Evolutionary conservation across 2,888 invertebrate species (phyloP).

Genomic region (Villa cingulata): DNA sequence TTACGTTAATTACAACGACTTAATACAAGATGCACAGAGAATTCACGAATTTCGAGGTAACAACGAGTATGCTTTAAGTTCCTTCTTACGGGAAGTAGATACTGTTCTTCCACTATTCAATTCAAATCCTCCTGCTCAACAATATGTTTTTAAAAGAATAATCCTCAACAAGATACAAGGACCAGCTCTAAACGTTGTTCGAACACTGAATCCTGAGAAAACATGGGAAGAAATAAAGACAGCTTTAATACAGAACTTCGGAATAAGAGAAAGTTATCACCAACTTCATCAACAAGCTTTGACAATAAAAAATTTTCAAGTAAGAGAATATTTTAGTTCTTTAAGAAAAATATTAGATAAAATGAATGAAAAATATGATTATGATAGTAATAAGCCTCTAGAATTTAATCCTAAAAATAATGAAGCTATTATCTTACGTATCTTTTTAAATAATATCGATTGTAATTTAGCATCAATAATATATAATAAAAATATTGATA

Average conservation of each 20-base stretch:
- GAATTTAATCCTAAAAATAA: slow-evolving; percentile 14
- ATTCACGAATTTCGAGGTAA: background rate
- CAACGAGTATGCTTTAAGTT: background rate
- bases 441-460: slow-evolving; percentile 15
- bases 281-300: slow-evolving; percentile 7
- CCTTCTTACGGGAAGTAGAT: too few relatives aligned
- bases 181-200: slow-evolving; percentile 12
- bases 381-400: slow-evolving; percentile 11
- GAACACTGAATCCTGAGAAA: slow-evolving; percentile 9
- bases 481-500: slow-evolving; percentile 8
- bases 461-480: slow-evolving; percentile 9
- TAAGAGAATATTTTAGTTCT: slow-evolving; percentile 11
- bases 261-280: slow-evolving; percentile 11
- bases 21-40: background rate
- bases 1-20: background rate
- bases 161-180: slow-evolving; percentile 14
- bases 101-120: background rate
- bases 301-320: slow-evolving; percentile 8
- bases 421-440: slow-evolving; percentile 14
- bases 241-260: slow-evolving; percentile 12
- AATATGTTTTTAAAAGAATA: slow-evolving; percentile 12
- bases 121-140: background rate
- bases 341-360: slow-evolving; percentile 11
- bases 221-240: slow-evolving; percentile 10
- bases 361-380: slow-evolving; percentile 15